Percentiles rank a stretch among this genome's conserved stretches.
Conservation (phyloP, 2,888 invertebrate species). For the Ectropis crepuscularia region DNA sequence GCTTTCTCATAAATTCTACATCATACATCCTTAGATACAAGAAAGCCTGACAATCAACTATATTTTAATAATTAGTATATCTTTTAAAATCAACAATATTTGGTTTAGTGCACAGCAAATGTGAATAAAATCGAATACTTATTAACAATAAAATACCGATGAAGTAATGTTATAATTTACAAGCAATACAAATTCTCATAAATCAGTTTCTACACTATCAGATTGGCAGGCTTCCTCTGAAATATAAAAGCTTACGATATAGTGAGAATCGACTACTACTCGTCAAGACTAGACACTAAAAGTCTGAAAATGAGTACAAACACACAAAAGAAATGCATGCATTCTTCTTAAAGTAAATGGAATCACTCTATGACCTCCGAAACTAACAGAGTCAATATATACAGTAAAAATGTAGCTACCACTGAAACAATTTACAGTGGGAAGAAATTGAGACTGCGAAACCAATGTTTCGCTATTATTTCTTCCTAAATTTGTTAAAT, state of each 20-base stretch:
- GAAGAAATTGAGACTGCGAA: constrained; percentile 3
- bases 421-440: constrained; percentile 12
- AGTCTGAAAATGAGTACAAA: constrained; percentile 80
- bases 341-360: constrained; percentile 83
- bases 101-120: constrained; percentile 79
- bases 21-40: constrained; percentile 48
- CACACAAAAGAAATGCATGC: constrained; percentile 83
- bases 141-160: constrained; percentile 46
- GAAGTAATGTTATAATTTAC: constrained; percentile 36
- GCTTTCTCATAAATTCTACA: constrained; percentile 40
- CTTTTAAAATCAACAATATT: constrained; percentile 64
- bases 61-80: constrained; percentile 45
- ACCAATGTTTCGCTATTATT: constrained; percentile 1
- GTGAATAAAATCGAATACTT: constrained; percentile 55
- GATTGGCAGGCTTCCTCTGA: constrained; percentile 71
- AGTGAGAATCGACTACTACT: constrained; percentile 79
- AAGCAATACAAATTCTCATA: constrained; percentile 4
- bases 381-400: constrained; percentile 75
- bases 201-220: constrained; percentile 42
- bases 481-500: constrained; percentile 9
- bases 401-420: constrained; percentile 54
- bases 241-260: constrained; percentile 71
- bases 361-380: constrained; percentile 79
- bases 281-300: constrained; percentile 81
- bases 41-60: constrained; percentile 71